Evolutionary conservation across 2,113 vertebrate species (phyloP).

Genomic region (Heptranchias perlo): DNA sequence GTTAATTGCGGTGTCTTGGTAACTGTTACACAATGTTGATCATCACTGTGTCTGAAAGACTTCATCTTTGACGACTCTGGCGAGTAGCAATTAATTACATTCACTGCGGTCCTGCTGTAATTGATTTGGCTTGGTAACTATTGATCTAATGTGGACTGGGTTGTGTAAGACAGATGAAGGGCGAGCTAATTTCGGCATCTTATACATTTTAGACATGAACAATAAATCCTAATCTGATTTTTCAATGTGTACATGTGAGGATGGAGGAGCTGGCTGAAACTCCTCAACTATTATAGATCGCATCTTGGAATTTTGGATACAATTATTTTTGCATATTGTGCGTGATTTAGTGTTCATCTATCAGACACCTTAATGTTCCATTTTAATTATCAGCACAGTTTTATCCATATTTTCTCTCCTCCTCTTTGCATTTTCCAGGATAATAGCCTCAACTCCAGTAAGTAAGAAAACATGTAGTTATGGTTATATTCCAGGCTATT

Average conservation of each 20-base stretch:
- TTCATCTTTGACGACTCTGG: neutral
- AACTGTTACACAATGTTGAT: neutral
- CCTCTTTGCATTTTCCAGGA: neutral
- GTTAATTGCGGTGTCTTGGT: neutral
- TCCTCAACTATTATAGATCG: neutral
- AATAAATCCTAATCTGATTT: neutral
- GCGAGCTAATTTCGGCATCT: neutral
- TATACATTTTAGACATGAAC: neutral
- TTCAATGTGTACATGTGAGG: neutral
- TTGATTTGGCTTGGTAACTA: neutral
- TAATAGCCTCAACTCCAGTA: neutral
- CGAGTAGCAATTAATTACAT: neutral
- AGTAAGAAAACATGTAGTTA: neutral
- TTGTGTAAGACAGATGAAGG: neutral
- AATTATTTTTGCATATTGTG: neutral
- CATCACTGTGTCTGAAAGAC: neutral
- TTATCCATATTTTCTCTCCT: neutral
- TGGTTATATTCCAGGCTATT: neutral
- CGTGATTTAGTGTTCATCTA: neutral
- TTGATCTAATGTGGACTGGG: neutral
- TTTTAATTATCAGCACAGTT: neutral
- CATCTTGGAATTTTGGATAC: neutral
- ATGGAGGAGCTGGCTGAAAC: neutral
- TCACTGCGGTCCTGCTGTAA: neutral
- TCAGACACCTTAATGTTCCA: neutral